A percentile compares a stretch with the other conserved stretches of the same genome.
Evolutionary conservation across 1,140 invertebrate species (phyloP).

Genomic region (Coenobita brevimanus): DNA sequence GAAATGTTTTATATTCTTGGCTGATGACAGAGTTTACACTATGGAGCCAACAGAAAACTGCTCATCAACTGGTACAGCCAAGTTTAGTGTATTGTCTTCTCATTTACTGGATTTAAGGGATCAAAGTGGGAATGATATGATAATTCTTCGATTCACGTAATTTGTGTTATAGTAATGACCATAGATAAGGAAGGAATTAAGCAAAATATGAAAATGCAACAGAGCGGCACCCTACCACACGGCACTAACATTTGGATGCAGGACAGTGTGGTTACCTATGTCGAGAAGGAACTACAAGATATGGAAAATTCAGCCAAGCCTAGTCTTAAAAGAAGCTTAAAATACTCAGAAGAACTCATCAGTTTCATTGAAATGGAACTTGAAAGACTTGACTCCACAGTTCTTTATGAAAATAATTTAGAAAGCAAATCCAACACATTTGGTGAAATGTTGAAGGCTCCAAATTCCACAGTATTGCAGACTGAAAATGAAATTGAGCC

Average conservation of each 20-base stretch:
- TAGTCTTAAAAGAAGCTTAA: neutral
- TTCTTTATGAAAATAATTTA: neutral
- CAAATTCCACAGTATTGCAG: neutral
- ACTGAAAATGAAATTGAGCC: too few species aligned
- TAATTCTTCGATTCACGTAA: too few species aligned
- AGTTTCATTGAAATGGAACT: slow-evolving; percentile 37
- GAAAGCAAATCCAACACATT: neutral
- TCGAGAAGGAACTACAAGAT: slow-evolving; percentile 33
- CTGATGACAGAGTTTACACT: too few species aligned
- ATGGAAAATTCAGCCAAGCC: neutral
- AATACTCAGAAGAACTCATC: slow-evolving; percentile 27
- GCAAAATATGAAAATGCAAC: neutral
- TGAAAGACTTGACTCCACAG: neutral
- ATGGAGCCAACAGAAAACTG: too few species aligned
- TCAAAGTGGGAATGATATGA: too few species aligned
- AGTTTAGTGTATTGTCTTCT: too few species aligned
- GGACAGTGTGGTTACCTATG: slow-evolving; percentile 18
- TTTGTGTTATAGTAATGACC: too few species aligned
- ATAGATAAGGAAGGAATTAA: neutral
- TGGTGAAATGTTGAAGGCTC: neutral
- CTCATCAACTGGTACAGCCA: too few species aligned
- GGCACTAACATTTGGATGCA: slow-evolving; percentile 34
- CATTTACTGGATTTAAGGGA: too few species aligned
- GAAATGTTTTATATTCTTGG: too few species aligned
- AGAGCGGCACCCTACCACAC: too few species aligned